Base-by-base conservation (phyloP, 2,113 vertebrate genomes). In the Chauna torquata region DNA sequence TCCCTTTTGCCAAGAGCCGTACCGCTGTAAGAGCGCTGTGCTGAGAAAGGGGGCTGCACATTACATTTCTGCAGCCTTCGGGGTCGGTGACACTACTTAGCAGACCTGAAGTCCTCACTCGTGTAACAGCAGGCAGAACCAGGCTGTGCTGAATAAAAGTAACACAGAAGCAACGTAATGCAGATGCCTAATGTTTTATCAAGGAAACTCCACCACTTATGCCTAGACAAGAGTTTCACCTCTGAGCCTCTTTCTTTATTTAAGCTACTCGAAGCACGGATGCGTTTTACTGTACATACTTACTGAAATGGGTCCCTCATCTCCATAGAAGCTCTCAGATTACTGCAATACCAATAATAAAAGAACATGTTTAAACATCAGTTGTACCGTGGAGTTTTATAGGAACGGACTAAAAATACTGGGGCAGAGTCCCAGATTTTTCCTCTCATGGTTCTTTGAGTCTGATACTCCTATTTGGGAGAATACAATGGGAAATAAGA, bases 71-170 rank as follows among this genome's bases (percentile, higher is more conserved):
- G 1, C 42, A 34, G 40, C 57, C 38, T 79, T 28, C 61, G 82
- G 82, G 72, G 85, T 14, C 47, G 13, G 52, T 20, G 85, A 4
- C 36, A 8, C 15, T 32, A 1, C 65, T 71, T 18, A 5, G 3
- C 0, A 0, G 15, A 47, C 45, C 54, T 15, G 59, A 58, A 83
- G 2, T 24, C 54, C 36, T 62, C 18, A 5, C 13, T 9, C 3
- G 54, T 54, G 49, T 40, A n/a, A 36, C 34, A 16, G 30, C 75
- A 57, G 78, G 49, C 75, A 65, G 75, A 42, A 22, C 16, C 78
- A 59, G 82, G 83, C 65, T 65, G 76, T 49, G 77, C 81, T 58
- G 42, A 65, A 4, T 3, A 64, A 40, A 61, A 85, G 15, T 22
- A 20, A n/a, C 58, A 25, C 45, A 69, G 28, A 16, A 47, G 34